phyloP scores from a whole-genome alignment of 2,888 invertebrate genomes.

The Xylota sylvarum region DNA sequence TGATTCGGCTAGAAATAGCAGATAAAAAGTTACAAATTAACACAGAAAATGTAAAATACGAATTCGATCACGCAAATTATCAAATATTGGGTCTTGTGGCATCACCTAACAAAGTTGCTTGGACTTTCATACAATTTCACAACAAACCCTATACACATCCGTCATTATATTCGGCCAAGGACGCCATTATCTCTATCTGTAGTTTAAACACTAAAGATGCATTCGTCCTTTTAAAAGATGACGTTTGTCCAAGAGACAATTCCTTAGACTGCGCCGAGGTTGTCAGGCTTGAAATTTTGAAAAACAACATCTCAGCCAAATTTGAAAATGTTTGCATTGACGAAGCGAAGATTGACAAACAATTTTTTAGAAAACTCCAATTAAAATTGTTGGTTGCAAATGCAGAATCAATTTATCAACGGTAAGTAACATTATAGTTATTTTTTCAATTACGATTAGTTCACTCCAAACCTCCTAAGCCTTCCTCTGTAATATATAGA shows the following conservation, averaged over 20 bases:
- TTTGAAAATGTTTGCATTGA: conserved; percentile 72
- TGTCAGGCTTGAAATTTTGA: conserved; percentile 80
- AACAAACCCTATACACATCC: conserved; percentile 79
- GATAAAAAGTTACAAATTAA: conserved; percentile 69
- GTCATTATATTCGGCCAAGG: conserved; percentile 45
- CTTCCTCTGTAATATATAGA: too few species aligned
- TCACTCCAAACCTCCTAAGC: too few species aligned
- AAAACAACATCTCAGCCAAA: conserved; percentile 72
- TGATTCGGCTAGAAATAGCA: conserved; percentile 73
- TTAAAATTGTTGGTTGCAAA: conserved; percentile 79
- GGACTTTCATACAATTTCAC: conserved; percentile 80
- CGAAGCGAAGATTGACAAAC: conserved; percentile 75
- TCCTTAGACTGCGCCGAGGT: conserved; percentile 80
- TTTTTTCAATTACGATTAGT: neutral
- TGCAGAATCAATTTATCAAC: conserved; percentile 70
- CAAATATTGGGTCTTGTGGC: conserved; percentile 80
- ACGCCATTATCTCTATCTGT: conserved; percentile 78
- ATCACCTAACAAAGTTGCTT: conserved; percentile 79
- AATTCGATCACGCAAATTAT: conserved; percentile 78
- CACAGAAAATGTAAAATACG: conserved; percentile 66
- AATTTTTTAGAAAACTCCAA: conserved; percentile 80
- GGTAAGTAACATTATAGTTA: conserved; percentile 64
- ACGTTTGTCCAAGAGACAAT: conserved; percentile 58
- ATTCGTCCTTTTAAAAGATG: conserved; percentile 73
- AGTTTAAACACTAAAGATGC: conserved; percentile 77